Base-by-base conservation (phyloP, 35 echinoderm and acorn worm species). In the Heliocidaris tuberculata region DNA sequence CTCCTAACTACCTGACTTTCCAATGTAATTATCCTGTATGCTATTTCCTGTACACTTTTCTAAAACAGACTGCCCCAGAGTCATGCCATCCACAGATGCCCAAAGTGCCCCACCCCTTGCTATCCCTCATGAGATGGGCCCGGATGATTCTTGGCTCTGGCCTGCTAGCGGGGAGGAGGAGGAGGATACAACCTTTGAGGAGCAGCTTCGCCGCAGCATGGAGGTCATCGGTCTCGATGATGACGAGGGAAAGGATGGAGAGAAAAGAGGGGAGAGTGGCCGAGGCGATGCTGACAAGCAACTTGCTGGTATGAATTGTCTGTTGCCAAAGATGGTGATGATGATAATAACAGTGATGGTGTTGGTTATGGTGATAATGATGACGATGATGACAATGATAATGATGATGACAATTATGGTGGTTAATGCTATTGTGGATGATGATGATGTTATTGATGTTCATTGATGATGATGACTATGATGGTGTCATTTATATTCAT, bases 81-180 rank as follows among this genome's bases (percentile, higher is more conserved):
- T 70, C 17, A 60, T 60, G 59, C 60, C 13, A 70, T 21, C 60
- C 17, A 3, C 17, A 24, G 60, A 70, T 19, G 19, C 10, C 59
- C 17, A 6, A 19, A 70, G 24, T 21, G 60, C 60, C 60, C 60
- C 60, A 16, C 60, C 60, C 15, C 4, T 70, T 70, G 5, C 17
- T 21, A 27, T 70, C 17, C 17, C 17, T 19, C 3, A 24, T 17
- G 60, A 70, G 60, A 70, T 70, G 60, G 60, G 31, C 15, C 17
- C 31, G 31, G 90, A 92, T 48, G 90, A 92, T 9, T 92, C 90
- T 48, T 92, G 90, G 42, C 90, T 92, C 47, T 92, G 90, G 90
- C 49, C 90, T 56, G 90, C 27, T 8, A 92, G 90, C 48, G 90
- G 90, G n/a, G 90, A 92, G 47, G 90, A 89, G 13, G 35, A 42